Conservation (phyloP, 1,140 invertebrate species). For the Pachypeltis micranthus region DNA sequence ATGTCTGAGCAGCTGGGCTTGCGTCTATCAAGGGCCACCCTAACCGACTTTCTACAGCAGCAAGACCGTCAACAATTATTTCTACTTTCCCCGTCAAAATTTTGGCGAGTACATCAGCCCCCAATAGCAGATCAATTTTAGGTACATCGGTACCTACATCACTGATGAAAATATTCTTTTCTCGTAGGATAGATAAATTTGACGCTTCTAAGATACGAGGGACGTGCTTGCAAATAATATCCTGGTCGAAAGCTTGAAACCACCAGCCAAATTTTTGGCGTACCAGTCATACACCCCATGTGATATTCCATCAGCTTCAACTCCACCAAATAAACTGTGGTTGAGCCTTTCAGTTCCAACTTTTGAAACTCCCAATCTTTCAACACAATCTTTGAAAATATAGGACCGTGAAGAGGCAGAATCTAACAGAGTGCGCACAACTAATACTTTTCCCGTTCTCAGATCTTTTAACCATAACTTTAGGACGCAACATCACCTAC, state of each 20-base stretch:
- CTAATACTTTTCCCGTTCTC: no score
- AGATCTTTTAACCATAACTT: no score
- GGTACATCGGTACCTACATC: neutral
- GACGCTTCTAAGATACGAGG: neutral
- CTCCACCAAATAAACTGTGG: neutral
- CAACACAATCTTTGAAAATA: neutral
- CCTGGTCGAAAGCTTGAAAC: neutral
- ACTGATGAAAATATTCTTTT: neutral
- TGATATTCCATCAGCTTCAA: neutral
- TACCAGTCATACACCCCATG: neutral
- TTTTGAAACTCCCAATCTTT: neutral
- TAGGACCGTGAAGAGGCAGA: neutral
- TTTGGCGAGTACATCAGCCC: neutral
- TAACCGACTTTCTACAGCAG: neutral
- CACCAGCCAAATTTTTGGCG: neutral
- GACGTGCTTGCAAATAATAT: neutral
- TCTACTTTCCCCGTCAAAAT: neutral
- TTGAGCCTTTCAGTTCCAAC: neutral
- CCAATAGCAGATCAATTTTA: neutral
- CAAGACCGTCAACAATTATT: neutral
- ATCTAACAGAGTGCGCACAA: no score
- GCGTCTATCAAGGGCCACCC: neutral
- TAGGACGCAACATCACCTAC: no score
- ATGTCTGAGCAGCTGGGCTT: neutral
- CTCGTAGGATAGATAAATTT: neutral